A percentile compares a stretch with the other conserved stretches of the same genome.
Evolutionary conservation across 2,797 vertebrate genomes (phyloP).

Genomic region (Halcyon leucocephala): DNA sequence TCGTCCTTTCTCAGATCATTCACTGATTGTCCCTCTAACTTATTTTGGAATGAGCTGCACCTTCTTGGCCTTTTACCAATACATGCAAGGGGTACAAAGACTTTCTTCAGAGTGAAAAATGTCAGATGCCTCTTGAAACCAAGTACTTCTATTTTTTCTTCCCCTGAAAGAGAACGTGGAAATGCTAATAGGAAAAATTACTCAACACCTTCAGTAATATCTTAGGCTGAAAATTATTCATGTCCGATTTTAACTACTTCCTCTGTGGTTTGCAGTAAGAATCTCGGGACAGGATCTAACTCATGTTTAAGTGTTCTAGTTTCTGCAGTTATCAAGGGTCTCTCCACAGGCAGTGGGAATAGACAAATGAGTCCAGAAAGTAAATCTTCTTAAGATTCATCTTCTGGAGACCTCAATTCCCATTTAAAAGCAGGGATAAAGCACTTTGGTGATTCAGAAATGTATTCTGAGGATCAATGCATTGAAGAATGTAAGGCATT

Average conservation of each 20-base stretch:
- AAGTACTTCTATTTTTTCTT: neutral
- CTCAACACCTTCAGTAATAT: neutral
- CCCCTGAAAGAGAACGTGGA: neutral
- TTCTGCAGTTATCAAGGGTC: neutral
- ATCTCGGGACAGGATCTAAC: neutral
- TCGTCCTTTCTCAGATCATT: neutral
- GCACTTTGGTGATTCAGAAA: neutral
- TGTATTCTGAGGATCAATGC: constrained; percentile 1
- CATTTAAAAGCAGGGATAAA: neutral
- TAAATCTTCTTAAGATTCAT: neutral
- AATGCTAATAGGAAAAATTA: neutral
- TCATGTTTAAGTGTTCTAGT: neutral
- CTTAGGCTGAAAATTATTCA: neutral
- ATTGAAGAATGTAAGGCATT: constrained; percentile 19
- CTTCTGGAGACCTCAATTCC: neutral
- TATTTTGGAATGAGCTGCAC: neutral
- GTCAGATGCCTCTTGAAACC: neutral
- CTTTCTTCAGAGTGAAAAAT: neutral
- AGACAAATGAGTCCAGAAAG: neutral
- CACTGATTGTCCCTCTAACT: neutral
- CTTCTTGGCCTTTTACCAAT: neutral
- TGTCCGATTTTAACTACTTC: neutral
- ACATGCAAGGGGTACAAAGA: neutral
- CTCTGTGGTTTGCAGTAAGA: neutral
- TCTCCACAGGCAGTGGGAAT: neutral